phyloP scores from a whole-genome alignment of 1,140 invertebrate species.

The Chironomus striatipennis region DNA sequence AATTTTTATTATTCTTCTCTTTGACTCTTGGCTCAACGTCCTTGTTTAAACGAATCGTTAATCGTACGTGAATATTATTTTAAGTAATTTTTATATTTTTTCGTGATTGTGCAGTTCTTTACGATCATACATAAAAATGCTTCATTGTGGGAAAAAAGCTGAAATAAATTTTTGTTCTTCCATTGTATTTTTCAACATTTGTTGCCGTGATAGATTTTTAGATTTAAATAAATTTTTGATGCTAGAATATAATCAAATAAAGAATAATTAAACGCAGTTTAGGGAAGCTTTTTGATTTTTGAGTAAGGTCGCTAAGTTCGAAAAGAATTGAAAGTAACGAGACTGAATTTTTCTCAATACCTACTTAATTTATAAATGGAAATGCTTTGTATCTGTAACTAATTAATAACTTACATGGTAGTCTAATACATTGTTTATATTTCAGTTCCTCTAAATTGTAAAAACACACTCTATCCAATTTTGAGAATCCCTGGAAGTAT shows the following conservation, averaged over 20 bases:
- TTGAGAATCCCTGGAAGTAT: conserved; percentile 43
- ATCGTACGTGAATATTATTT: conserved; percentile 24
- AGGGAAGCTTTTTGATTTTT: too few relatives aligned
- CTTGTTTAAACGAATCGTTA: conserved; percentile 22
- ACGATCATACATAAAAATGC: conserved; percentile 6
- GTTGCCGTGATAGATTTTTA: too few relatives aligned
- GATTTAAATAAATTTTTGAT: too few relatives aligned
- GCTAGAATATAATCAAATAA: too few relatives aligned
- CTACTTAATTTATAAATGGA: too few relatives aligned
- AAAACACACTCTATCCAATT: conserved; percentile 41
- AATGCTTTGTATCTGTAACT: conserved; percentile 3
- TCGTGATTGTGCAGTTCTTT: conserved; percentile 18
- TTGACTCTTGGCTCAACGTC: conserved; percentile 11
- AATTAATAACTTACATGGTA: conserved; percentile 26
- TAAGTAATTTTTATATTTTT: conserved; percentile 5
- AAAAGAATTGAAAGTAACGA: too few relatives aligned
- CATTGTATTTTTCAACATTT: background rate
- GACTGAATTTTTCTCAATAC: too few relatives aligned
- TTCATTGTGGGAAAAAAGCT: background rate
- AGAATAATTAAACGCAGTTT: too few relatives aligned
- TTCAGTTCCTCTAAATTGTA: conserved; percentile 37
- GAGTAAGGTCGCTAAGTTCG: too few relatives aligned
- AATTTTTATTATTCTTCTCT: background rate
- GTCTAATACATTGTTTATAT: conserved; percentile 28
- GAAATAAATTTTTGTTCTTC: conserved; percentile 1